Base-by-base conservation (phyloP, 2,797 vertebrate genomes). In the Meda fulgida region DNA sequence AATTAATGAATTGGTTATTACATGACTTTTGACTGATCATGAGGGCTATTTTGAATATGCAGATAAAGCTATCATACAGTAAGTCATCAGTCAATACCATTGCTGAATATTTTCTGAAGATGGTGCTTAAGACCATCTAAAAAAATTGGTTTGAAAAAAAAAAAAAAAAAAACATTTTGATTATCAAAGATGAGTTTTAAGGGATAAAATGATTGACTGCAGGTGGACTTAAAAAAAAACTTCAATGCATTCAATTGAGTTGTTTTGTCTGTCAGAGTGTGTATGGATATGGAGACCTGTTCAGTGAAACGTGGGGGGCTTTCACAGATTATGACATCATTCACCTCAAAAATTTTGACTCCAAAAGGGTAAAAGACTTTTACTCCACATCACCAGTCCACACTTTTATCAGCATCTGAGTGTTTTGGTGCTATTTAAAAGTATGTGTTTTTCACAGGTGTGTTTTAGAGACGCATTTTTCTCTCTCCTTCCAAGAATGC, bases 391-490 rank as follows among this genome's bases (percentile, higher is more conserved):
- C 3, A 31, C 34, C 10, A 18, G 2, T 40, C 26, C 1, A 31
- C n/a, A 29, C 29, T 69, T 80, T 53, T 46, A 21, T 46, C 10
- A 58, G 67, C 43, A 71, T 43, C 40, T 29, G 23, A 34, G 16
- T 21, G 26, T 36, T 76, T 81, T 72, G 43, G 38, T 21, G 31
- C 38, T 10, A 58, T 70, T 70, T 60, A 53, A 58, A 60, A 34
- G 19, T 67, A 18, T n/a, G 38, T 29, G 26, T 73, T 84, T 31
- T 73, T 63, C 51, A 34, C 81, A 99, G 98, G 97, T 99, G 7
- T 99, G 98, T 92, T 98, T 99, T 88, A 97, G 94, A 89, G 97
- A 99, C 80, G 96, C 93, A 0, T 89, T 99, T 87, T 99, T 99
- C 92, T 97, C 98, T 0, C 91, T 99, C 70, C 95, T 98, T 63